A percentile compares a stretch with the other conserved stretches of the same genome.
These are phyloP conservation scores for Cheirogaleus medius DNA, from an alignment of 2,113 vertebrate species.

Conservation along the genomic window DNA sequence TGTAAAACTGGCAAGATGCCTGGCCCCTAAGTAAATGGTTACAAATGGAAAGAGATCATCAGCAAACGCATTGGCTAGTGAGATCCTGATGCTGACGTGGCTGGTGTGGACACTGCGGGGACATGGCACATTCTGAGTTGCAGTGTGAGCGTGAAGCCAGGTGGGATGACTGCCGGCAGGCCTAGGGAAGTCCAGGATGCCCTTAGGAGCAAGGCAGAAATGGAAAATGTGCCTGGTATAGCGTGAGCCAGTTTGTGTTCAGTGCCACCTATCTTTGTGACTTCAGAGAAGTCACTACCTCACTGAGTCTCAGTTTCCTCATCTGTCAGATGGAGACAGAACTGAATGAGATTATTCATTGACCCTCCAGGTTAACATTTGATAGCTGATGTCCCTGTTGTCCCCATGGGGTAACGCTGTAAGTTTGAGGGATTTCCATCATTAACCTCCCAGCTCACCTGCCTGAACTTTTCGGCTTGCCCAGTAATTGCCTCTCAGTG, in stretches of 20 bases:
- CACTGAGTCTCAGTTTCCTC: background rate
- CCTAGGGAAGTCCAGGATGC: too few species aligned
- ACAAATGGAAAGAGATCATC: background rate
- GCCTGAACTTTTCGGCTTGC: background rate
- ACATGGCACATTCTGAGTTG: background rate
- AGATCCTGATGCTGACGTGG: background rate
- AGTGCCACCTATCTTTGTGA: background rate
- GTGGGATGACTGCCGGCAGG: background rate
- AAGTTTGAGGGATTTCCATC: background rate
- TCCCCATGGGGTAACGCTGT: accelerated
- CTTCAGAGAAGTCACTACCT: background rate
- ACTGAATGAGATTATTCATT: background rate
- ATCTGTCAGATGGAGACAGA: background rate
- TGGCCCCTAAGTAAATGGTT: background rate
- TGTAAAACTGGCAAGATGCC: background rate
- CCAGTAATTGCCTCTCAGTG: background rate
- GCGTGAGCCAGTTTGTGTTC: background rate
- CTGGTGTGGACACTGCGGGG: background rate
- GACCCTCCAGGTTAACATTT: background rate
- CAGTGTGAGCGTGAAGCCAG: background rate
- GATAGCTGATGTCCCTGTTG: background rate
- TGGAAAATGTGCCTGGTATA: background rate
- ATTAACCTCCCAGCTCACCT: background rate
- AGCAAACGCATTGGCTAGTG: background rate
- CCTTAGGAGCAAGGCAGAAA: background rate